Evolutionary conservation across 2,888 invertebrate species (phyloP).

Genomic region (Apoda limacodes): DNA sequence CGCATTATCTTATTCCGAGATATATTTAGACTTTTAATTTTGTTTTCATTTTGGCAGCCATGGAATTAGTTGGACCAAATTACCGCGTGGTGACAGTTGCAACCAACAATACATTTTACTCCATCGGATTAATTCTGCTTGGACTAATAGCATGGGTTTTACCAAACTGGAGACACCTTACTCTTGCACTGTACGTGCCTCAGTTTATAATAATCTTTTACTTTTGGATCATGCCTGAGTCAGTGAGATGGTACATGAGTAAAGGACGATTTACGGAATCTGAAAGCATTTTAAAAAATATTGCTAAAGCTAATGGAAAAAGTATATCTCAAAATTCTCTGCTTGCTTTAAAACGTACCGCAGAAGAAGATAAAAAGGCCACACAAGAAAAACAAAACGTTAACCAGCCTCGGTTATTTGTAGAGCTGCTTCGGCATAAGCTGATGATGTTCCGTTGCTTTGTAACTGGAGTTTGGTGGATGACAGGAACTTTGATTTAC

Average conservation of each 20-base stretch:
- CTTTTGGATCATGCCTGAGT: slow-evolving; percentile 73
- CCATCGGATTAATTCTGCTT: slow-evolving; percentile 72
- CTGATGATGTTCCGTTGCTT: slow-evolving; percentile 52
- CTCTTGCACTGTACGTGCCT: slow-evolving; percentile 73
- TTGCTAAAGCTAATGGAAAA: slow-evolving; percentile 64
- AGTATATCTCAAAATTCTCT: slow-evolving; percentile 20
- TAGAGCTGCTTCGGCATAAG: slow-evolving; percentile 42
- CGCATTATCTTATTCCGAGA: too few species aligned
- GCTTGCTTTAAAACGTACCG: slow-evolving; percentile 18
- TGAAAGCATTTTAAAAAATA: slow-evolving; percentile 59
- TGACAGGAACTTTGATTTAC: slow-evolving; percentile 76
- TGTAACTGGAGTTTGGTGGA: slow-evolving; percentile 76
- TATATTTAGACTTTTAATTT: background rate
- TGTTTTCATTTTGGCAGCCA: slow-evolving; percentile 40
- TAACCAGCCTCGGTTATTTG: slow-evolving; percentile 16
- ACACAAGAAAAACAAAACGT: slow-evolving; percentile 6
- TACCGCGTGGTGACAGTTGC: slow-evolving; percentile 74
- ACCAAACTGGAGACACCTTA: slow-evolving; percentile 72
- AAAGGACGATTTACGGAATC: slow-evolving; percentile 71
- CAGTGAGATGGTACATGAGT: slow-evolving; percentile 76
- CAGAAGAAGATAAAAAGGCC: slow-evolving; percentile 17
- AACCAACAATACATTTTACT: slow-evolving; percentile 72
- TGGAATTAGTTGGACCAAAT: slow-evolving; percentile 76
- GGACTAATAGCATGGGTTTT: slow-evolving; percentile 72
- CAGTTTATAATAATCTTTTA: slow-evolving; percentile 70